Evolutionary conservation across 2,113 vertebrate genomes (phyloP).

Genomic region (Stomatorhinus ivindoensis): DNA sequence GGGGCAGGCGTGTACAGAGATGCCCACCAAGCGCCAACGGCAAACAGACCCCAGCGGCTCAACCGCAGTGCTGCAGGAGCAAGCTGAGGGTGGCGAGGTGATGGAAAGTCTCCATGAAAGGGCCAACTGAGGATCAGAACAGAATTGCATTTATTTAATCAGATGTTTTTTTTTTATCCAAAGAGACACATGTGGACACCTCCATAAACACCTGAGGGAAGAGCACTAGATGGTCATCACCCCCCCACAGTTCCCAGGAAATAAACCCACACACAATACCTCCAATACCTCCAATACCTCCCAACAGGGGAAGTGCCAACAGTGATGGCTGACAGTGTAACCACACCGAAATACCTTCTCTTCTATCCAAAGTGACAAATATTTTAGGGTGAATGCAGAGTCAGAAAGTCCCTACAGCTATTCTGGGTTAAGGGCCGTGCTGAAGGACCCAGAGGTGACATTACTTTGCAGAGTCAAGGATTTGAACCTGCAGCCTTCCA

Average conservation of each 20-base stretch:
- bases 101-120: conserved; percentile 27
- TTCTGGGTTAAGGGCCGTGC: background rate
- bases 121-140: background rate
- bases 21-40: background rate
- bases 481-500: background rate
- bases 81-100: conserved; percentile 2
- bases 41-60: background rate
- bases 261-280: background rate
- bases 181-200: background rate
- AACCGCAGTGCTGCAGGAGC: background rate
- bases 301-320: background rate
- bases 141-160: background rate
- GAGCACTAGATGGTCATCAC: background rate
- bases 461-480: background rate
- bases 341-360: background rate
- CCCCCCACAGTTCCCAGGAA: background rate
- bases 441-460: background rate
- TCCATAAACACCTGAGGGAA: background rate
- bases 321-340: background rate
- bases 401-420: background rate
- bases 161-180: background rate
- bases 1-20: background rate
- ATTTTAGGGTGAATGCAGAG: background rate
- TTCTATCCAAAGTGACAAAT: background rate
- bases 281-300: background rate